A percentile compares a stretch with the other conserved stretches of the same genome.
Conservation (phyloP, 1,140 invertebrate genomes). For the Cotesia vestalis region DNA sequence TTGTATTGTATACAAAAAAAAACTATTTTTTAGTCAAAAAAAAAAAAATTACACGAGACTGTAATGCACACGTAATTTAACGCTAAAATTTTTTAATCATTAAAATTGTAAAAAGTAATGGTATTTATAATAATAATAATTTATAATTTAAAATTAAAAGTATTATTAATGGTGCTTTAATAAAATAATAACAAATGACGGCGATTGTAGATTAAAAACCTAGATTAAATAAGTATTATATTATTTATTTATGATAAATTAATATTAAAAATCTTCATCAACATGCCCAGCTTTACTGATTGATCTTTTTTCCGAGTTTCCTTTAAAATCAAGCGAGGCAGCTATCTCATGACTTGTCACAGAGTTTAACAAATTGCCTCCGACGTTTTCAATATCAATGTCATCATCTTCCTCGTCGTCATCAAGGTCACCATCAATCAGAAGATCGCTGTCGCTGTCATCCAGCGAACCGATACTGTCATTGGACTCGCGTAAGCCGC, state of each 20-base stretch:
- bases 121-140: constrained; percentile 4
- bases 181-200: background rate
- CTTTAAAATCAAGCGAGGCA: constrained; percentile 53
- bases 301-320: constrained; percentile 52
- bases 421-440: constrained; percentile 65
- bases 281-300: constrained; percentile 58
- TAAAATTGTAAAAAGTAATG: constrained; percentile 3
- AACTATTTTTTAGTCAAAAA: background rate
- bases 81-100: background rate
- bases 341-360: constrained; percentile 41
- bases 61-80: constrained; percentile 1
- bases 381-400: constrained; percentile 20
- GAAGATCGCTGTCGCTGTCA: constrained; percentile 65
- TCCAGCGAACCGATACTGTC: constrained; percentile 58
- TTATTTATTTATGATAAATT: background rate
- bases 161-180: constrained; percentile 8
- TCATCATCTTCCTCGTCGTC: constrained; percentile 60
- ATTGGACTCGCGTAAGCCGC: constrained; percentile 57
- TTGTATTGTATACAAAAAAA: background rate
- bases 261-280: constrained; percentile 60
- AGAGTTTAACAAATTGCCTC: constrained; percentile 54
- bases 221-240: background rate
- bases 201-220: background rate
- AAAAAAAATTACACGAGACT: constrained; percentile 1
- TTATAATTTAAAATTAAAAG: background rate